Evolutionary conservation across 2,888 invertebrate species (phyloP).

Genomic region (Empis stercorea): DNA sequence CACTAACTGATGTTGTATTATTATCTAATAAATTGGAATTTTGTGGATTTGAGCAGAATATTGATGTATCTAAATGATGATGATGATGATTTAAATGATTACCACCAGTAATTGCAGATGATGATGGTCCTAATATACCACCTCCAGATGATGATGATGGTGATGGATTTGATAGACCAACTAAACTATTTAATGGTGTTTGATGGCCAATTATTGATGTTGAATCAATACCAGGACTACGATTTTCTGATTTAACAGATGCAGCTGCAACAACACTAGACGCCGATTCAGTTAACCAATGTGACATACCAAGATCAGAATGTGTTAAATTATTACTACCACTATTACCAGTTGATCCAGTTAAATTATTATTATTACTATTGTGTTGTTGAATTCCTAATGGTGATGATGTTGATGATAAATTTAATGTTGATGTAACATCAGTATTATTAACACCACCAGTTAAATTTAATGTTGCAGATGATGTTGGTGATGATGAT

Average conservation of each 20-base stretch:
- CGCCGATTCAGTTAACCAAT: slow-evolving; percentile 27
- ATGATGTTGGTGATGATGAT: neutral
- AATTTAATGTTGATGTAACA: slow-evolving; percentile 11
- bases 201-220: neutral
- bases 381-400: slow-evolving; percentile 4
- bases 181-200: too few relatives aligned
- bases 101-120: slow-evolving; percentile 18
- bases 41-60: slow-evolving; percentile 15
- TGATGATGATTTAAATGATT: neutral
- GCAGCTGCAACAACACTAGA: slow-evolving; percentile 32
- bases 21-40: slow-evolving; percentile 8
- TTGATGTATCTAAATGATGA: slow-evolving; percentile 13
- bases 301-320: slow-evolving; percentile 28
- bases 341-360: neutral
- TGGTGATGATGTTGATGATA: slow-evolving; percentile 8
- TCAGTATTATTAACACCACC: slow-evolving; percentile 7
- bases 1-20: slow-evolving; percentile 10
- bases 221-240: slow-evolving; percentile 51
- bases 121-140: slow-evolving; percentile 20
- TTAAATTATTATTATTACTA: too few relatives aligned
- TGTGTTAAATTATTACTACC: slow-evolving; percentile 8
- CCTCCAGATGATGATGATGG: neutral
- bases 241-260: slow-evolving; percentile 56
- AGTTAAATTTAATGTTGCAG: neutral
- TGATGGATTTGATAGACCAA: neutral